Conservation (phyloP, 2,888 invertebrate species). For the Pristionchus fissidentatus region DNA sequence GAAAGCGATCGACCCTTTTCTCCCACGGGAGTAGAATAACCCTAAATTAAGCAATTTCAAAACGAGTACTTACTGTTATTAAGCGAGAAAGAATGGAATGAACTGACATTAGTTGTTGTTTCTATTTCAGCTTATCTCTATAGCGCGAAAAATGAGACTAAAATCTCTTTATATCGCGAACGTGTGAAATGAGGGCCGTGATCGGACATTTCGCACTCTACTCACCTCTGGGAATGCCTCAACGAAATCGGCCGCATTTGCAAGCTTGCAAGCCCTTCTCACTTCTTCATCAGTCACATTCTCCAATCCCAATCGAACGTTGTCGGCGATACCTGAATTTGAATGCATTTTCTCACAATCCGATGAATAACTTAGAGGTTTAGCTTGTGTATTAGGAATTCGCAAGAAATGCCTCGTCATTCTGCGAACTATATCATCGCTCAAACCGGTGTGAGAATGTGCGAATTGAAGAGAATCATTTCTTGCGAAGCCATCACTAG, state of each 20-base stretch:
- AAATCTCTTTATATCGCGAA: background rate
- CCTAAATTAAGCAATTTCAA: background rate
- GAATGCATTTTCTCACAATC: background rate
- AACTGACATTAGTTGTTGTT: no score
- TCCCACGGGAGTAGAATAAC: constrained; percentile 27
- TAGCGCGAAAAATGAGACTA: background rate
- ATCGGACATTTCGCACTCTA: background rate
- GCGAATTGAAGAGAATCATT: no score
- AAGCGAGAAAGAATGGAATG: no score
- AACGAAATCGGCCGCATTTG: constrained; percentile 76
- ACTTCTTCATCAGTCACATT: constrained; percentile 67
- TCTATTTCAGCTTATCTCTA: background rate
- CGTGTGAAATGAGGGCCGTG: background rate
- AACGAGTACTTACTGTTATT: no score
- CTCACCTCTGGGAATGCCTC: constrained; percentile 58
- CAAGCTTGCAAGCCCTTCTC: constrained; percentile 72
- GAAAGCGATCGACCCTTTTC: constrained; percentile 37
- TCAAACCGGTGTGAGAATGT: no score
- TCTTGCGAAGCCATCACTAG: no score
- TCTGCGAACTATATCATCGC: no score
- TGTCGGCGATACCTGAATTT: background rate
- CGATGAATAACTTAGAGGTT: no score
- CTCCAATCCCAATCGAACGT: constrained; percentile 8
- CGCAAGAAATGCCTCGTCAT: no score
- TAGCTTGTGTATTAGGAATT: no score